Percentiles rank a stretch among this genome's conserved stretches.
These are phyloP conservation scores for Scomber scombrus DNA, from an alignment of 2,113 vertebrate genomes.

Conservation along the genomic window DNA sequence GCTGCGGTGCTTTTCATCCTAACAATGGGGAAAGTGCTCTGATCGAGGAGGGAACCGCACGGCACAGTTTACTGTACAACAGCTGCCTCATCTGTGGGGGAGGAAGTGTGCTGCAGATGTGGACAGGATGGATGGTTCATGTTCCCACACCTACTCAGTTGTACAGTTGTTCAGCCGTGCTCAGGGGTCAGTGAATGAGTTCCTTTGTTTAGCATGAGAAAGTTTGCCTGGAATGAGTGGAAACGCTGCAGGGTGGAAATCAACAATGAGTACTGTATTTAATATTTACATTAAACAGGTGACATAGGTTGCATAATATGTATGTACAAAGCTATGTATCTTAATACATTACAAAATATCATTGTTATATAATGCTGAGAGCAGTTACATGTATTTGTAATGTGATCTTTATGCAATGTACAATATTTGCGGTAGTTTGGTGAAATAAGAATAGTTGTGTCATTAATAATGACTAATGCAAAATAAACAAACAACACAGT, in stretches of 20 bases:
- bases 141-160: constrained; percentile 78
- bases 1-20: constrained; percentile 79
- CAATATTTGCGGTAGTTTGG: not conserved
- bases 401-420: not conserved
- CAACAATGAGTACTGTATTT: constrained; percentile 25
- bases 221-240: constrained; percentile 27
- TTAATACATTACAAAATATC: not conserved
- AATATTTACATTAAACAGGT: constrained; percentile 17
- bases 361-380: not conserved
- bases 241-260: constrained; percentile 13
- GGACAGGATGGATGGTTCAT: constrained; percentile 62
- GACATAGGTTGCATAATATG: not conserved
- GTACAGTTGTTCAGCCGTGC: constrained; percentile 67
- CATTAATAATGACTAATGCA: not conserved
- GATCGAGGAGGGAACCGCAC: constrained; percentile 61
- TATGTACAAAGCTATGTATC: not conserved
- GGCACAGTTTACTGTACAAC: constrained; percentile 65
- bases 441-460: not conserved
- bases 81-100: constrained; percentile 70
- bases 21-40: constrained; percentile 74
- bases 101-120: constrained; percentile 67
- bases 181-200: constrained; percentile 66
- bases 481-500: not conserved
- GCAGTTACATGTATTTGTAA: not conserved
- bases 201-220: constrained; percentile 65